Percentiles rank a stretch among this genome's conserved stretches.
These are phyloP conservation scores for Drymonia ruficornis DNA, from an alignment of 2,888 invertebrate genomes.

Conservation along the genomic window DNA sequence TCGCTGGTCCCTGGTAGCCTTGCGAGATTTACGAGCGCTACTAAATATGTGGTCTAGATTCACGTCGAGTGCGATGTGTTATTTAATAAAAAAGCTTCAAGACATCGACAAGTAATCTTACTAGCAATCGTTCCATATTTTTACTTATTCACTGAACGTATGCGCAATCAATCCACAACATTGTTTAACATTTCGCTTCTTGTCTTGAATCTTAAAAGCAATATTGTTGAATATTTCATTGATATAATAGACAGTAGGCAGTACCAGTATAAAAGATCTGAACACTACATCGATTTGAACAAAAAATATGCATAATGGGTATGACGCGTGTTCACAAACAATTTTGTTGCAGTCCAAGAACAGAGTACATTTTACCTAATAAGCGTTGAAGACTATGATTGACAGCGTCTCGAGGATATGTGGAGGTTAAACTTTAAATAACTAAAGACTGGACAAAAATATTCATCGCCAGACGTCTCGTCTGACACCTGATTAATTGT, in stretches of 20 bases:
- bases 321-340: slow-evolving; percentile 14
- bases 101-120: neutral
- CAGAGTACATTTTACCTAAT: slow-evolving; percentile 19
- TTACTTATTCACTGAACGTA: no score
- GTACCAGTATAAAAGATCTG: neutral
- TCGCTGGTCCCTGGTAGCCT: slow-evolving; percentile 28
- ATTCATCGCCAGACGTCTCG: slow-evolving; percentile 11
- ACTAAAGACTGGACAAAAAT: slow-evolving; percentile 19
- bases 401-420: slow-evolving; percentile 32
- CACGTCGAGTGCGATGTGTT: neutral
- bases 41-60: slow-evolving; percentile 39
- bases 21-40: slow-evolving; percentile 43
- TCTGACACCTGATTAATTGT: slow-evolving; percentile 32
- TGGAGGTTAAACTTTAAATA: slow-evolving; percentile 34
- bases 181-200: no score
- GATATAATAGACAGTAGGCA: neutral
- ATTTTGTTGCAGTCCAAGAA: slow-evolving; percentile 20
- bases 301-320: neutral
- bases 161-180: no score
- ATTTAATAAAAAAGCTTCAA: neutral
- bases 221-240: neutral
- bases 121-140: no score
- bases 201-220: no score
- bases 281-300: no score
- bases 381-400: slow-evolving; percentile 31